Evolutionary conservation across 2,888 invertebrate genomes (phyloP).

Genomic region (Perizoma flavofasciatum): DNA sequence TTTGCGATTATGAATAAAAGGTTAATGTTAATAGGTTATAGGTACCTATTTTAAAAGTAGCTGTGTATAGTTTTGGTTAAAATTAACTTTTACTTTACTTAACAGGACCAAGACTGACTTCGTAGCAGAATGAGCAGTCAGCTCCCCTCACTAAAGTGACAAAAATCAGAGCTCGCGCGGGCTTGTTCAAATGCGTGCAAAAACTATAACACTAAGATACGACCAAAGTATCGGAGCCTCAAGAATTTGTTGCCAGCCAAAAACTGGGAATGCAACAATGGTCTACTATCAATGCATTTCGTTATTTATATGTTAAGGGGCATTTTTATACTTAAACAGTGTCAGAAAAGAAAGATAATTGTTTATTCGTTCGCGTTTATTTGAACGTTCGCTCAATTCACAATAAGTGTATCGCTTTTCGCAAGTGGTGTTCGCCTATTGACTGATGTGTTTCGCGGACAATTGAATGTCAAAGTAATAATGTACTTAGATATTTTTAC

Average conservation of each 20-base stretch:
- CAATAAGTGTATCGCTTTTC: not conserved
- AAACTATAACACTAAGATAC: slow-evolving; percentile 35
- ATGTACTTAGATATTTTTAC: no score
- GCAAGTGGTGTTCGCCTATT: no score
- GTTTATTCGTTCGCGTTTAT: not conserved
- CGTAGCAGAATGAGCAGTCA: not conserved
- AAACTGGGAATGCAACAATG: slow-evolving; percentile 70
- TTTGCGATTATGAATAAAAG: no score
- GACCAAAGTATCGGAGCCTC: slow-evolving; percentile 36
- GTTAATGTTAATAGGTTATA: no score
- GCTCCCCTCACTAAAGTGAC: slow-evolving; percentile 26
- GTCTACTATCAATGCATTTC: slow-evolving; percentile 58
- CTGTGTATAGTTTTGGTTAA: no score
- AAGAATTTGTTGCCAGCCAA: slow-evolving; percentile 57
- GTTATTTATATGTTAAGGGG: slow-evolving; percentile 44
- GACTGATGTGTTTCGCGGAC: no score
- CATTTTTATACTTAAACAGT: slow-evolving; percentile 37
- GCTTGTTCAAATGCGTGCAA: slow-evolving; percentile 34
- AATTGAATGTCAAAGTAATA: no score
- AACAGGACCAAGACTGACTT: slow-evolving; percentile 18
- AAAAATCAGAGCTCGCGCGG: slow-evolving; percentile 32
- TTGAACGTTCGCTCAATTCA: not conserved
- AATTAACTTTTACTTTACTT: no score
- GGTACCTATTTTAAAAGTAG: no score
- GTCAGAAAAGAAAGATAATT: slow-evolving; percentile 31